Conservation (phyloP, 2,888 invertebrate genomes). For the Notocelia uddmanniana region DNA sequence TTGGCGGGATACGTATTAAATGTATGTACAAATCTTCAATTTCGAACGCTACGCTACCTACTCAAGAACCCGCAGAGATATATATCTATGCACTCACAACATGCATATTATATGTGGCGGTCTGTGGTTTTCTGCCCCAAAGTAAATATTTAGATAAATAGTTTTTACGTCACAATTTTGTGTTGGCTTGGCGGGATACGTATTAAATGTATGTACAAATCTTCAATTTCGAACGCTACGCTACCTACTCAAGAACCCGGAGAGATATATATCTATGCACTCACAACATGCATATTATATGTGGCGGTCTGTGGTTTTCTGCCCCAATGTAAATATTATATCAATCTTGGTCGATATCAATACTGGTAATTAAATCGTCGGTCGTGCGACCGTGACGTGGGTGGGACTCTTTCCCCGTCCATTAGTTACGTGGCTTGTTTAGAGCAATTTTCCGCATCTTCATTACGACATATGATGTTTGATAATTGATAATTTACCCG, state of each 20-base stretch:
- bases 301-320: constrained; percentile 22
- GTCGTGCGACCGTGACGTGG: constrained; percentile 4
- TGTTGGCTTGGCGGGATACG: too few species aligned
- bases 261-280: background rate
- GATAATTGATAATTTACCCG: background rate
- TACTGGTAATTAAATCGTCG: constrained; percentile 12
- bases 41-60: too few species aligned
- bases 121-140: too few species aligned
- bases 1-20: too few species aligned
- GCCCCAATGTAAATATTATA: constrained; percentile 7
- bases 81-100: too few species aligned
- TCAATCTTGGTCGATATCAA: constrained; percentile 11
- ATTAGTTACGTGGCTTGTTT: constrained; percentile 3
- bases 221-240: too few species aligned
- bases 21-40: too few species aligned
- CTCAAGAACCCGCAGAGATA: background rate
- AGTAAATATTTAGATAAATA: too few species aligned
- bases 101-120: too few species aligned
- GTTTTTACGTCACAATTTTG: too few species aligned
- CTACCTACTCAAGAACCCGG: too few species aligned
- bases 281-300: constrained; percentile 1
- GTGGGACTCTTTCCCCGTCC: constrained; percentile 4
- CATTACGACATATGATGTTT: background rate
- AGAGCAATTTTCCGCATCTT: background rate
- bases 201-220: too few species aligned